Base-by-base conservation (phyloP, 2,113 vertebrate species). In the Leptodactylus fuscus region DNA sequence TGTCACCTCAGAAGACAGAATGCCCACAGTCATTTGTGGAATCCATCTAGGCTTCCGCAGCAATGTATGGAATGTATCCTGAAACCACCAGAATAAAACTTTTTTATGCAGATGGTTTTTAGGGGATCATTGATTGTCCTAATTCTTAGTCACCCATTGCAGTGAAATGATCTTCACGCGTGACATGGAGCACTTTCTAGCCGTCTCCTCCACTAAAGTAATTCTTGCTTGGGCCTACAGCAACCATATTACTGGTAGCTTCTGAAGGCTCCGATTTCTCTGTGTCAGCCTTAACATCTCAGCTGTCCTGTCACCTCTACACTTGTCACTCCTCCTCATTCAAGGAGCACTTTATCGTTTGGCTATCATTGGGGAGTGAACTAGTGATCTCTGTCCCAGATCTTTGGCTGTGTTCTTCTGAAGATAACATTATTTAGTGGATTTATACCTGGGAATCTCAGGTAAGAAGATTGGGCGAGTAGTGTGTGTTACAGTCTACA, bases 291-390 rank as follows among this genome's bases (percentile, higher is more conserved):
- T 80, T 89, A 81, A 88, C 87, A 22, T 41, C 87, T 90, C 94
- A 95, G 94, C 94, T 95, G 94, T 94, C 87, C 74, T 77, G 91
- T 92, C 90, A 91, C 91, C 92, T 94, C 88, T 91, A 91, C 87
- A 89, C 90, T 94, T 94, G 94, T 95, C 92, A 92, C 89, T 92
- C 90, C 90, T 88, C 46, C 76, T 58, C 76, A 71, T 80, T 65
- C 65, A 71, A 71, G 83, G 62, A 85, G 76, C 62, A 85, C 75
- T 80, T 80, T 85, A 83, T 73, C 49, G 34, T 87, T 88, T 70
- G 24, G 36, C 87, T 88, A 90, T 89, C 88, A 87, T 82, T 86
- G 75, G 83, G 51, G 71, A 88, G 87, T 88, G 85, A 29, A 24
- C 29, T 24, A 58, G 36, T 27, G 62, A 80, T 55, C 76, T 85